Conservation (phyloP, 2,113 vertebrate species). For the Scophthalmus maximus region DNA sequence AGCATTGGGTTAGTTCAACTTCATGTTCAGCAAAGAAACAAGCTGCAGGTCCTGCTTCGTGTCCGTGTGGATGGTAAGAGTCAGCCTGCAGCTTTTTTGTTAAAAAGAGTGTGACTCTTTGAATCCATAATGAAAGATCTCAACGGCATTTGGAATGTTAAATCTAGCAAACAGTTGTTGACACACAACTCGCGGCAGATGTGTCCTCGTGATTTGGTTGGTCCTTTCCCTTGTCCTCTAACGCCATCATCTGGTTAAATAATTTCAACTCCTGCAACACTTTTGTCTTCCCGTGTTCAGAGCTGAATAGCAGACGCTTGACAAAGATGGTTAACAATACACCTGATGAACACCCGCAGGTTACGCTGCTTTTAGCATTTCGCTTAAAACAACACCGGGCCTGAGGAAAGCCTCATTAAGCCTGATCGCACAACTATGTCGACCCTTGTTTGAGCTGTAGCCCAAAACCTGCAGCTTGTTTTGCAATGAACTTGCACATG, state of each 20-base stretch:
- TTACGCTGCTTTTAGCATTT: neutral
- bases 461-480: slow-evolving; percentile 57
- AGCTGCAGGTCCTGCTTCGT: slow-evolving; percentile 61
- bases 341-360: neutral
- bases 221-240: neutral
- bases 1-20: slow-evolving; percentile 53
- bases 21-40: slow-evolving; percentile 56
- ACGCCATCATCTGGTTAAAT: neutral
- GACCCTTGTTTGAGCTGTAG: neutral
- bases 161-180: too few species aligned
- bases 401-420: neutral
- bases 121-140: neutral
- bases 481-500: slow-evolving; percentile 43
- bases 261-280: too few species aligned
- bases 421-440: neutral
- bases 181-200: too few species aligned
- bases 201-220: too few species aligned
- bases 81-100: too few species aligned
- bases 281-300: too few species aligned
- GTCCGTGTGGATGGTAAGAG: neutral
- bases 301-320: too few species aligned
- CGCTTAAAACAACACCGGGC: neutral
- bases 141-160: neutral
- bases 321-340: neutral
- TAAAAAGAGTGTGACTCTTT: too few species aligned